A percentile compares a stretch with the other conserved stretches of the same genome.
phyloP scores from a whole-genome alignment of 1,140 invertebrate species.

The Adelges cooleyi region DNA sequence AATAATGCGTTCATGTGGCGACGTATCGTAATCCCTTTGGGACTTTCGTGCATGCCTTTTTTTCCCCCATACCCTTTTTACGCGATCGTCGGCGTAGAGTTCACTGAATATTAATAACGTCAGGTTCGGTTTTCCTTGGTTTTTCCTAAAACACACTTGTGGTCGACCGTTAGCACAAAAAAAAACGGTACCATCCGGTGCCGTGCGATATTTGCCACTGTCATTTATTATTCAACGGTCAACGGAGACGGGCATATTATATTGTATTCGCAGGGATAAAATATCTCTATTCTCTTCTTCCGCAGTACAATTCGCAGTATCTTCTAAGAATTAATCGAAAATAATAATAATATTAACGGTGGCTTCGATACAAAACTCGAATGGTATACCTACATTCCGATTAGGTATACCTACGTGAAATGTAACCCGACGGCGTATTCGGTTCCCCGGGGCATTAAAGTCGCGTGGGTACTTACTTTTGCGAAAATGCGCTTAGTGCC shows the following conservation, averaged over 20 bases:
- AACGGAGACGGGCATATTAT: not conserved
- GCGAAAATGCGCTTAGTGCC: slow-evolving; percentile 2
- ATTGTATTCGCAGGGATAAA: not conserved
- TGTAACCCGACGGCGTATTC: not conserved
- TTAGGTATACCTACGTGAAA: too few species aligned
- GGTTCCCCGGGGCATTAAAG: not conserved
- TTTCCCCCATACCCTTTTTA: not conserved
- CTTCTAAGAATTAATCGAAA: too few species aligned
- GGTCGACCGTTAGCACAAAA: too few species aligned
- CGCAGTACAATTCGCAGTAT: too few species aligned
- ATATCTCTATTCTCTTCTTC: too few species aligned
- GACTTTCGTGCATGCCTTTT: not conserved
- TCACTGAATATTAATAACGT: slow-evolving; percentile 12
- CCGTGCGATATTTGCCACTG: too few species aligned
- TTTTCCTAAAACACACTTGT: too few species aligned
- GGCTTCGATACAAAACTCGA: too few species aligned
- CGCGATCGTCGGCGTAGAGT: not conserved
- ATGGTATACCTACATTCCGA: too few species aligned
- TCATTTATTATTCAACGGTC: slow-evolving; percentile 13
- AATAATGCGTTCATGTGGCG: not conserved
- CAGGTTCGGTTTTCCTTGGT: too few species aligned
- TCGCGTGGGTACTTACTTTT: not conserved
- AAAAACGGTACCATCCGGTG: too few species aligned
- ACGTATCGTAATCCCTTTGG: not conserved
- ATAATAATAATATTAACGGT: too few species aligned